phyloP scores from a whole-genome alignment of 37 sponge, comb jelly and placozoan species.

The Tethya wilhelma region DNA sequence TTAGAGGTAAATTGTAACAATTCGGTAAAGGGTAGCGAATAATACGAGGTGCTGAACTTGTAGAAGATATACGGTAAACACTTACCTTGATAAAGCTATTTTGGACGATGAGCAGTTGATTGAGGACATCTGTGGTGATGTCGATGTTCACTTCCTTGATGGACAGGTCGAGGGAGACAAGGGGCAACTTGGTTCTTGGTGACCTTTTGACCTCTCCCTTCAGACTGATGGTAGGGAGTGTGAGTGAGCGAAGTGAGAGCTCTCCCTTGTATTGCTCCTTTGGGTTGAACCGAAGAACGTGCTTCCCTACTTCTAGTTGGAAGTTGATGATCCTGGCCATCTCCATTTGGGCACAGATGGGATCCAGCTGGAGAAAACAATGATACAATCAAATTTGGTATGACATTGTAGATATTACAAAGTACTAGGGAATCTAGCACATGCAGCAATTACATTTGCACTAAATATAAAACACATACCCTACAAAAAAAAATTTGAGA shows the following conservation, averaged over 20 bases:
- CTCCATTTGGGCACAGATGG: conserved; percentile 28
- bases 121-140: conserved; percentile 74
- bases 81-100: conserved; percentile 78
- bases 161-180: conserved; percentile 32
- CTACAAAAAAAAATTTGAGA: no score
- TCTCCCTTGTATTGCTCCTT: conserved; percentile 62
- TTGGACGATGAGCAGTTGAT: conserved; percentile 78
- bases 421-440: no score
- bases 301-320: conserved; percentile 38
- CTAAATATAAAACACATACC: background rate
- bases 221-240: conserved; percentile 54
- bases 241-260: conserved; percentile 57
- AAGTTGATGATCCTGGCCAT: conserved; percentile 33
- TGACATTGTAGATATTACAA: no score
- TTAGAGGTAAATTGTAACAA: no score
- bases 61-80: background rate
- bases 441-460: no score
- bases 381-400: no score
- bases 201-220: conserved; percentile 26
- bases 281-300: conserved; percentile 56
- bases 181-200: conserved; percentile 15
- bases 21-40: background rate
- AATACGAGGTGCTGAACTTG: background rate
- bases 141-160: conserved; percentile 69
- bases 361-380: conserved; percentile 28